Evolutionary conservation across 2,113 vertebrate genomes (phyloP), one percentile per base, ranked within the genome.

Genomic region (Rhea pennata): DNA sequence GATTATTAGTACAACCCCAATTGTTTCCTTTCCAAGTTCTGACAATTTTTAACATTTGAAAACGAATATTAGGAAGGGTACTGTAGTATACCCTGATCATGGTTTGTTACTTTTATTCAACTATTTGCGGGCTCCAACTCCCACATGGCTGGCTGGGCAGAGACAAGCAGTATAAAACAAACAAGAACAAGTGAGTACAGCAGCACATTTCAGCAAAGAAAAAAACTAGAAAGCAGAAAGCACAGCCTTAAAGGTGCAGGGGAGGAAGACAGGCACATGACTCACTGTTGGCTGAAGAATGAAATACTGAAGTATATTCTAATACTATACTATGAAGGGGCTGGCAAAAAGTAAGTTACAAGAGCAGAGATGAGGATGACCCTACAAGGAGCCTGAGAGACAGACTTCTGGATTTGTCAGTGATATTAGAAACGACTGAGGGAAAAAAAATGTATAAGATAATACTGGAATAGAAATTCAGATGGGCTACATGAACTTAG

Each of bases 111-210:
- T 94, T 95, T 88, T 71, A 91, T 76, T 77, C 36, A 24, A 48
- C 23, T 15, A 26, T 42, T 44, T 64, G 10, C 31, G 85, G 23
- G n/a, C 61, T 71, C 54, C 31, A 73, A 1, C 16, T 93, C 85
- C 50, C 58, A 26, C 61, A 24, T 36, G 23, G 33, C 12, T 85
- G 14, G 31, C 73, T 39, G 23, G 23, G 20, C 76, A 84, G 65
- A 80, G n/a, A 66, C 31, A 40, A 94, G 33, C 48, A 75, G 48
- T 72, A 90, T 51, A 95, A 92, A 95, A 79, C 36, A 86, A 90
- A 61, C 33, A 44, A 90, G 72, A 77, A 88, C 74, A 75, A 93
- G 90, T 40, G 44, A 94, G 59, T 53, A 58, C 42, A 5, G 4
- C 58, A 23, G 79, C 61, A 80, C 44, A 26, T 51, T 93, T 67